Evolutionary conservation across 2,113 vertebrate genomes (phyloP), one percentile per base, ranked within the genome.

Genomic region (Albula glossodonta): DNA sequence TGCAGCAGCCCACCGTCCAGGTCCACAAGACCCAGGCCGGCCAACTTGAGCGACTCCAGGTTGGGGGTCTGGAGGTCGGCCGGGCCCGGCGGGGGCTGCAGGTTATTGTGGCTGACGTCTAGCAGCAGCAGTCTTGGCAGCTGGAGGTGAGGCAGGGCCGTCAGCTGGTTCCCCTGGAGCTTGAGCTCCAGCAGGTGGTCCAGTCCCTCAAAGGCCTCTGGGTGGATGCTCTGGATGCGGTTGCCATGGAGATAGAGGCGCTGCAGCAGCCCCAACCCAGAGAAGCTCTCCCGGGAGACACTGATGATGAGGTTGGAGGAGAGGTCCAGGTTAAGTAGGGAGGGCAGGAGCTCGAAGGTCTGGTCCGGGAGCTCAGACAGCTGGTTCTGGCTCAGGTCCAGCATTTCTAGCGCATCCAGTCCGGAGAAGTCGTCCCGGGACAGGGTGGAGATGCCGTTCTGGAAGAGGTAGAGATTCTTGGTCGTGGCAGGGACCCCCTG

Each of bases 311-410:
- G 96, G 91, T 99, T 99, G 85, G 95, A 95, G 0, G 97, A 98
- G 82, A 99, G 94, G 91, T 99, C 98, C 90, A 99, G 93, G 92
- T 99, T 99, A 90, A 92, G 95, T 0, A 99, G 96, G 87, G 96
- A 94, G 0, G 89, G 88, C 19, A 99, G 92, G 1, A 95, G 96
- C 90, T 96, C 95, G 91, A 99, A 99, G 78, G 98, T 95, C 12
- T 92, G 91, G 1, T 94, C 93, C 0, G 97, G 96, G 88, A 99
- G 95, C 90, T 94, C 92, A 2, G 95, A 92, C 85, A 99, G 90
- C 87, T 97, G 95, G 91, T 99, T 99, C 93, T 99, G 98, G 0
- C 98, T 99, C 85, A 99, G 93, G 89, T 99, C 98, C 82, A 99
- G 86, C 91, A 98, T 97, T 91, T 97, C 96, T 74, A 99, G 93